These are phyloP conservation scores for Hemithea aestivaria DNA, from an alignment of 2,888 invertebrate genomes.

Conservation along the genomic window DNA sequence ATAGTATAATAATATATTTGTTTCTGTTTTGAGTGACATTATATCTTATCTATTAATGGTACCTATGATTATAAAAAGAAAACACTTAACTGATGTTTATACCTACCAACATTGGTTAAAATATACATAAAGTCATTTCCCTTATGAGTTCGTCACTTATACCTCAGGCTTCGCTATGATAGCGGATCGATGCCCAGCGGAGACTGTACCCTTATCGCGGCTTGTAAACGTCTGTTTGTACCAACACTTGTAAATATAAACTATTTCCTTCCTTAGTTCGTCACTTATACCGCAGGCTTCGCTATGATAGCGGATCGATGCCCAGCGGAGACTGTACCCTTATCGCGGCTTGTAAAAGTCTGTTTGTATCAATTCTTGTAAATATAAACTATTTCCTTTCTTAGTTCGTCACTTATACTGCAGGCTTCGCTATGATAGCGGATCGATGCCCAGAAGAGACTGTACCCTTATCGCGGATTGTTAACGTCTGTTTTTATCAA, in stretches of 20 bases:
- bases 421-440: constrained; percentile 20
- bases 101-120: too few species aligned
- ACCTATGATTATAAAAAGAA: too few species aligned
- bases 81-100: too few species aligned
- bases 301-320: constrained; percentile 32
- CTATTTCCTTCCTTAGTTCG: neutral
- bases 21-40: too few species aligned
- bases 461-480: constrained; percentile 37
- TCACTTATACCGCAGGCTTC: constrained; percentile 24
- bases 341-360: constrained; percentile 36
- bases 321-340: constrained; percentile 28
- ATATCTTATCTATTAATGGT: too few species aligned
- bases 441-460: constrained; percentile 30
- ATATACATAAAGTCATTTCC: too few species aligned
- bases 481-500: constrained; percentile 31
- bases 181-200: constrained; percentile 30
- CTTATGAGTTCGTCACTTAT: constrained; percentile 16
- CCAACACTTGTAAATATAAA: too few species aligned
- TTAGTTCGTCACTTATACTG: constrained; percentile 23
- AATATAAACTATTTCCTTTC: constrained; percentile 26
- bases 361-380: constrained; percentile 28
- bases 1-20: too few species aligned
- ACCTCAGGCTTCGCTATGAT: constrained; percentile 22
- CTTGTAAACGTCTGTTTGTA: constrained; percentile 32
- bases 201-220: constrained; percentile 35